Conservation (phyloP, 1,140 invertebrate genomes). For the Eueides isabella region DNA sequence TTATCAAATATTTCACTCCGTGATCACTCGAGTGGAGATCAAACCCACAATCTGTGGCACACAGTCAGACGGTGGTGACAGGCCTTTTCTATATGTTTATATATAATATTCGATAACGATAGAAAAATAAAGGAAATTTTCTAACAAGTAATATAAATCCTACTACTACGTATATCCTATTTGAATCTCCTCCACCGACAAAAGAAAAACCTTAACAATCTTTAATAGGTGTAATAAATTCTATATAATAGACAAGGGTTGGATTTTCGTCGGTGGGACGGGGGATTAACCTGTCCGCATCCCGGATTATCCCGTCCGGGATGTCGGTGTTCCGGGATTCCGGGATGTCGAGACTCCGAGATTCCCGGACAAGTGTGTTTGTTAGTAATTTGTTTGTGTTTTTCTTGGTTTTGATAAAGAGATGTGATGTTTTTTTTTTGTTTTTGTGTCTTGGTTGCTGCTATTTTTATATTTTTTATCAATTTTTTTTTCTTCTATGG, state of each 20-base stretch:
- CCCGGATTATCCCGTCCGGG: slow-evolving; percentile 56
- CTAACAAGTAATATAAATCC: slow-evolving; percentile 2
- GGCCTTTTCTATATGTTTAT: too few species aligned
- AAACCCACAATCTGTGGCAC: too few species aligned
- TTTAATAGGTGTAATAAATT: slow-evolving; percentile 34
- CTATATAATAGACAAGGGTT: slow-evolving; percentile 35
- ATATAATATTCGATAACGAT: not conserved
- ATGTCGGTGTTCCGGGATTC: slow-evolving; percentile 23
- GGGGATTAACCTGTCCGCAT: slow-evolving; percentile 66
- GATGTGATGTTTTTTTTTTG: not conserved
- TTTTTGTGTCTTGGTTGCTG: not conserved
- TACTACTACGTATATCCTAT: not conserved
- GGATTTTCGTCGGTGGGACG: slow-evolving; percentile 38
- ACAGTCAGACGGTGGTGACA: too few species aligned
- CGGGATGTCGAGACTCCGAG: slow-evolving; percentile 31
- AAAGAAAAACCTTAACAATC: slow-evolving; percentile 23
- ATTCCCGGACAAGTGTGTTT: slow-evolving; percentile 40
- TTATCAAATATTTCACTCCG: too few species aligned
- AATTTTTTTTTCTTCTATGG: too few species aligned
- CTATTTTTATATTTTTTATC: too few species aligned
- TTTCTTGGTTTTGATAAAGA: not conserved
- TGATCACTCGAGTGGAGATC: too few species aligned
- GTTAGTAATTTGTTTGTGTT: slow-evolving; percentile 38
- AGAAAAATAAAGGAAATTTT: not conserved
- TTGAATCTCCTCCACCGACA: not conserved